Conservation (phyloP, 2,113 vertebrate genomes). For the Platanista minor region DNA sequence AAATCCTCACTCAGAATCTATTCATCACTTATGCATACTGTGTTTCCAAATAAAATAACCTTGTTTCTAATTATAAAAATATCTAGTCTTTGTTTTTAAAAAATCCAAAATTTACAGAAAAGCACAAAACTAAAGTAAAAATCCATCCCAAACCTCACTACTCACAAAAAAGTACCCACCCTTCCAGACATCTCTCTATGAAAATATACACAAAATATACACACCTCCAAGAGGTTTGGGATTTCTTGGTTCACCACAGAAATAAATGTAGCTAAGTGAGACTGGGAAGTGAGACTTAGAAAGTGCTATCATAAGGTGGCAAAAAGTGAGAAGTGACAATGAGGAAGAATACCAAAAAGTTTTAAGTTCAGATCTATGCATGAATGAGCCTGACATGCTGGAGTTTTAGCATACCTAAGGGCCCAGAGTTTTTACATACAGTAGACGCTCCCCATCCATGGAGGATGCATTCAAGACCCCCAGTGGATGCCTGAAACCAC, state of each 20-base stretch:
- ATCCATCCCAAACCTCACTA: neutral
- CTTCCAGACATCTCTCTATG: neutral
- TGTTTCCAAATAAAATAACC: neutral
- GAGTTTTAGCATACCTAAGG: neutral
- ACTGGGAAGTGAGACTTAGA: no score
- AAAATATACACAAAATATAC: neutral
- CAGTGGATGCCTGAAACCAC: no score
- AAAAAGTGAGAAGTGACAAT: neutral
- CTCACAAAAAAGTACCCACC: neutral
- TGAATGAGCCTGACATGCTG: neutral
- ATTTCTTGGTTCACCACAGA: neutral
- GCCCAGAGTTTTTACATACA: neutral
- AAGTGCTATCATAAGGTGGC: neutral
- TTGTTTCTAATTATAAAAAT: conserved; percentile 1
- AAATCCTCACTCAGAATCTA: neutral
- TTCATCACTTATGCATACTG: neutral
- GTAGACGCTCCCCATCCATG: no score
- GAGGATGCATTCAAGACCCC: no score
- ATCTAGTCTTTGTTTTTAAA: neutral
- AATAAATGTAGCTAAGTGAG: neutral
- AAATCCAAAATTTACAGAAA: neutral
- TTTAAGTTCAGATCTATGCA: neutral
- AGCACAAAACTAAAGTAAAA: neutral
- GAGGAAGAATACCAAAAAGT: neutral
- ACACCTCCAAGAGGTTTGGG: neutral